Base-by-base conservation (phyloP, 30 jellyfish, hydroid and myxozoan species). In the Nemopilema nomurai region DNA sequence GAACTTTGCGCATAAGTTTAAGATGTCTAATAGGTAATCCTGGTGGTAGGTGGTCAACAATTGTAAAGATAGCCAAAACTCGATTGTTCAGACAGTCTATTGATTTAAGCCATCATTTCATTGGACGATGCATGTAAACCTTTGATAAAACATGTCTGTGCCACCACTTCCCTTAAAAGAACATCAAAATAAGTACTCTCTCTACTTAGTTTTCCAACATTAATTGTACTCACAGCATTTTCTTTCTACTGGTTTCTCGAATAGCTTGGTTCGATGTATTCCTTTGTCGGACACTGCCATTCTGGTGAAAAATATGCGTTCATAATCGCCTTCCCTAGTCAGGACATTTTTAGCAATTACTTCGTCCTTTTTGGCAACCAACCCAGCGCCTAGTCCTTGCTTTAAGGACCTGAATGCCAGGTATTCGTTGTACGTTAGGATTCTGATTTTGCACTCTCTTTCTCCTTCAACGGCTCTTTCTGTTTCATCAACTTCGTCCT, bases 221-320 rank as follows among this genome's bases (percentile, higher is more conserved):
- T 51, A 51, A 51, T 20, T 51, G 68, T 53, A 78, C 88, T 78
- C 49, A 63, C 88, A 49, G n/a, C 79, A 62, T 78, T 78, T 78
- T 53, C 76, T 78, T 22, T 63, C 88, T 1, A 52, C 69, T 24
- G 70, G 49, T 65, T 64, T 78, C 76, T 78, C 88, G 23, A 78
- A 78, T 31, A 78, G 41, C 32, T 27, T 4, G 8, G 80, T 27
- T 78, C 88, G 64, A 49, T 49, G 76, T 49, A 78, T 78, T 18
- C 65, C 88, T 64, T 78, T 78, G 69, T 78, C 88, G 18, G 88
- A 62, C 28, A 78, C 62, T 29, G 71, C 62, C 4, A 79, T 8
- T 28, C 88, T 29, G 16, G 51, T 65, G 26, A 78, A 78, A 79
- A 49, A 63, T 29, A 78, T 66, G 18, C 67, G 78, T 22, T 64